Base-by-base conservation (phyloP, 2,797 vertebrate genomes). In the Avahi laniger region DNA sequence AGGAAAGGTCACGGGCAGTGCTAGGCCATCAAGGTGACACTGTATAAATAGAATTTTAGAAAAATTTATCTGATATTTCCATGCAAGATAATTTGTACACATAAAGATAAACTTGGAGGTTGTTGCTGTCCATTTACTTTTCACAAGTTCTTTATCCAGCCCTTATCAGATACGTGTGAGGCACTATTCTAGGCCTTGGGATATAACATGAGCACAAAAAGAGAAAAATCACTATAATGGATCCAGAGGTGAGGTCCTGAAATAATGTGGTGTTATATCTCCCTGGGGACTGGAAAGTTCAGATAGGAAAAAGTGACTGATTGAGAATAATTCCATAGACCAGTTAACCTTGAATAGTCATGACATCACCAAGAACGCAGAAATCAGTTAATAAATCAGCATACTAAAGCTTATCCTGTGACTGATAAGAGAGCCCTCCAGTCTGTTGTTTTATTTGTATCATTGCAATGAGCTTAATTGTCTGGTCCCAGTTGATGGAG, bases 401-500 rank as follows among this genome's bases (percentile, higher is more conserved):
- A 11, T 46, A n/a, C 59, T 82, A n/a, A 84, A 67, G 20, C 17
- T 63, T 81, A 38, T 59, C 30, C 28, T 26, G 3, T 38, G 72
- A 48, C 83, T 78, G 26, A 50, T 72, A 35, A 83, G 41, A 65
- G 59, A 82, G 33, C 28, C 65, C 24, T 85, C 24, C 1, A 13
- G 61, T 59, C 59, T 93, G 0, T 67, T 75, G 20, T 52, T 92
- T 76, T 80, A 33, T 89, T 59, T 96, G 30, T 73, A 26, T 94
- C 63, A 18, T 90, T 73, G 52, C 17, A 73, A 1, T 89, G 85
- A 93, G 69, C 65, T 57, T 90, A 59, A 75, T 70, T 92, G 11
- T 81, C 46, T 95, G 65, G 22, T 70, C 67, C 61, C 61, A 81
- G 54, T 69, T 95, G 79, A 84, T 67, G 90, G 81, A 91, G 41